Conservation (phyloP, 2,888 invertebrate species). For the Zeuzera pyrina region DNA sequence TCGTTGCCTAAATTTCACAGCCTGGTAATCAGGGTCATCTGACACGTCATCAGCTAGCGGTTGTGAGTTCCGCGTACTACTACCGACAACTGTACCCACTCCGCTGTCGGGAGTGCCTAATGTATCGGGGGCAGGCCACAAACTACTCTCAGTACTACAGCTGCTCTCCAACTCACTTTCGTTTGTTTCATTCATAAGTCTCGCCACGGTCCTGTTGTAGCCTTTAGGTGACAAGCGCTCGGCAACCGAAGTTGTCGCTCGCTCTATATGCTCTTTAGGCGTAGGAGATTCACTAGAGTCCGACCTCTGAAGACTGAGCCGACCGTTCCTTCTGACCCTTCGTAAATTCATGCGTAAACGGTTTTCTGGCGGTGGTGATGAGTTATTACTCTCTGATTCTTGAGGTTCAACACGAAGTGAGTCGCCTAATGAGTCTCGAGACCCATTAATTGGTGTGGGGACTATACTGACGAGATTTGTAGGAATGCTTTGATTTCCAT, state of each 20-base stretch:
- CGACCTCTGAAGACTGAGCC: slow-evolving; percentile 31
- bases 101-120: slow-evolving; percentile 54
- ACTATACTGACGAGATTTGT: slow-evolving; percentile 69
- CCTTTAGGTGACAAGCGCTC: slow-evolving; percentile 37
- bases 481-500: slow-evolving; percentile 32
- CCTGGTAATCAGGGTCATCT: slow-evolving; percentile 63
- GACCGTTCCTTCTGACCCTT: slow-evolving; percentile 38
- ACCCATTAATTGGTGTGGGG: slow-evolving; percentile 75
- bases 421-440: slow-evolving; percentile 54
- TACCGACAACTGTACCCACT: slow-evolving; percentile 44
- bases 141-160: slow-evolving; percentile 53
- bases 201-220: slow-evolving; percentile 43
- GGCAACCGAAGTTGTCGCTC: slow-evolving; percentile 27
- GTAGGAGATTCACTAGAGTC: slow-evolving; percentile 60
- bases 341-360: slow-evolving; percentile 33
- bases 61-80: slow-evolving; percentile 37
- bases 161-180: slow-evolving; percentile 67
- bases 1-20: slow-evolving; percentile 70
- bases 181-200: slow-evolving; percentile 65
- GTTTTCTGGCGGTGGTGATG: slow-evolving; percentile 29
- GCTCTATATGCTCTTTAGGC: slow-evolving; percentile 33
- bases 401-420: slow-evolving; percentile 41
- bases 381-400: slow-evolving; percentile 31
- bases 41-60: slow-evolving; percentile 42
- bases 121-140: slow-evolving; percentile 34